phyloP scores from a whole-genome alignment of 2,113 vertebrate species.

The Chroicocephalus ridibundus region DNA sequence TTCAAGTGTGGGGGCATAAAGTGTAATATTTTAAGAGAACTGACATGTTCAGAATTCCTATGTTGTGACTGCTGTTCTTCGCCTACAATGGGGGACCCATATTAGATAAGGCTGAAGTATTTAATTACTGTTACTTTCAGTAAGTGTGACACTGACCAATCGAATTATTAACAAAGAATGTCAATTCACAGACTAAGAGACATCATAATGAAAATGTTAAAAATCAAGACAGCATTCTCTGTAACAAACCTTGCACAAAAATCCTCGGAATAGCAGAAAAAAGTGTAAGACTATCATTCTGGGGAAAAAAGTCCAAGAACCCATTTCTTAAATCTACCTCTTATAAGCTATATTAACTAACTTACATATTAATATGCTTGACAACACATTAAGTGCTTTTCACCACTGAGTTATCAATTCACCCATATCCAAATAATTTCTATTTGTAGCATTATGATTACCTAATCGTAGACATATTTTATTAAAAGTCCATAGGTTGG shows the following conservation, averaged over 20 bases:
- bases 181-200: neutral
- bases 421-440: neutral
- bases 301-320: rapidly evolving
- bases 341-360: neutral
- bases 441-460: neutral
- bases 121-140: neutral
- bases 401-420: neutral
- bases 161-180: neutral
- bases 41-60: neutral
- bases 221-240: neutral
- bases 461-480: neutral
- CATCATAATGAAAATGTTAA: neutral
- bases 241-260: neutral
- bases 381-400: neutral
- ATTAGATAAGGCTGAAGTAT: neutral
- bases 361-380: neutral
- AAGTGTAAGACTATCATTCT: neutral
- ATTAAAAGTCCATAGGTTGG: neutral
- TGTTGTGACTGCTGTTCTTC: neutral
- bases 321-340: neutral
- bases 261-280: neutral
- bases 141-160: neutral
- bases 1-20: neutral
- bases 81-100: neutral
- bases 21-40: neutral